These are phyloP conservation scores for Cavia porcellus DNA, from an alignment of 2,113 vertebrate genomes.

Conservation along the genomic window DNA sequence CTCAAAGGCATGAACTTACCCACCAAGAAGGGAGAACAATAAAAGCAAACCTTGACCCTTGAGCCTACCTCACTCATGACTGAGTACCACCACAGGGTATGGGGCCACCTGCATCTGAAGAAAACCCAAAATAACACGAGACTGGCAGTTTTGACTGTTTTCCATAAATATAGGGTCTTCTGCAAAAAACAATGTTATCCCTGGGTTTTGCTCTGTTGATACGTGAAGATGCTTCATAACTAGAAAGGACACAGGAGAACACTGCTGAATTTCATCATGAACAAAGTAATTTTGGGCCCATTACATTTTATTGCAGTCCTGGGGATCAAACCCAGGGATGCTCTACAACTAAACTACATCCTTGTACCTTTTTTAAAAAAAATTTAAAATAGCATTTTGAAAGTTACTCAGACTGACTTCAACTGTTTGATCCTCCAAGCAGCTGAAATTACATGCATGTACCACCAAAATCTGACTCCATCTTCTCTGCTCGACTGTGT, in stretches of 20 bases:
- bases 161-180: not conserved
- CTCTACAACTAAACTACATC: not conserved
- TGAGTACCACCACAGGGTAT: accelerated
- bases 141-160: not conserved
- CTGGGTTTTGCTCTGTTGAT: not conserved
- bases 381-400: not conserved
- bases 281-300: not conserved
- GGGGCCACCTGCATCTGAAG: not conserved
- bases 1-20: not conserved
- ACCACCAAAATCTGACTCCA: not conserved
- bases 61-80: not conserved
- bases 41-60: not conserved
- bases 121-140: not conserved
- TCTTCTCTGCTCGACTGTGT: not conserved
- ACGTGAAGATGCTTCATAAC: not conserved
- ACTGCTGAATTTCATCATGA: not conserved
- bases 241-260: accelerated
- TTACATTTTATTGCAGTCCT: not conserved
- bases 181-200: not conserved
- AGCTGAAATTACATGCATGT: not conserved
- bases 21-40: not conserved
- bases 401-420: not conserved
- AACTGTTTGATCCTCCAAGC: not conserved
- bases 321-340: not conserved
- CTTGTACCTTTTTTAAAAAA: not conserved